phyloP scores from a whole-genome alignment of 2,113 vertebrate species.

The Tiliqua scincoides region DNA sequence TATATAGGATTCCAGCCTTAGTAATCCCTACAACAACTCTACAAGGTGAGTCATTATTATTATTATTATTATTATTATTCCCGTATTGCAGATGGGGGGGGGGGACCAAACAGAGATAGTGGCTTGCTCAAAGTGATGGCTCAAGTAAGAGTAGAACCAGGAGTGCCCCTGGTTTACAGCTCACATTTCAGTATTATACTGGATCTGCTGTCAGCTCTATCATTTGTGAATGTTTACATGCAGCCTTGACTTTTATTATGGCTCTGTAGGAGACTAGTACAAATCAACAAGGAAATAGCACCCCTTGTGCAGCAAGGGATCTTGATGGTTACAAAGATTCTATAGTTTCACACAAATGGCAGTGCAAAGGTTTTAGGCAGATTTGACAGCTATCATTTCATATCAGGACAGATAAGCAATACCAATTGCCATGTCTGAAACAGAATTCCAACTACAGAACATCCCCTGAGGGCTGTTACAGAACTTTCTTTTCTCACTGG shows the following conservation, averaged over 20 bases:
- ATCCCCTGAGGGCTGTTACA: background rate
- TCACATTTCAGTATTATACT: background rate
- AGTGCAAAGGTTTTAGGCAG: background rate
- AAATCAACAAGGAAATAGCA: background rate
- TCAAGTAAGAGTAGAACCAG: no score
- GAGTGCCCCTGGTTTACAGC: no score
- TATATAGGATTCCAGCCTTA: no score
- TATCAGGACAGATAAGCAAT: background rate
- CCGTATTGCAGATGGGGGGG: no score
- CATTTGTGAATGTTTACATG: background rate
- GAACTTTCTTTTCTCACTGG: no score
- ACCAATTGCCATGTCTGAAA: background rate
- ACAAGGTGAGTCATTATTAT: no score
- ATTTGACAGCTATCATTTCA: background rate
- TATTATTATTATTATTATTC: no score
- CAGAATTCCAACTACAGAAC: background rate
- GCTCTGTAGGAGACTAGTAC: background rate
- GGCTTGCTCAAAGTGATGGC: no score
- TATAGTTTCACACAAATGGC: background rate
- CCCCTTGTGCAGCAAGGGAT: background rate
- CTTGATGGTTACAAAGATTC: background rate
- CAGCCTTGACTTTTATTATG: background rate
- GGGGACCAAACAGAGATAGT: no score
- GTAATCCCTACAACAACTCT: no score
- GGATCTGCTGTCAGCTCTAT: background rate